Evolutionary conservation across 2,113 vertebrate genomes (phyloP).

Genomic region (Lucifuga dentata): DNA sequence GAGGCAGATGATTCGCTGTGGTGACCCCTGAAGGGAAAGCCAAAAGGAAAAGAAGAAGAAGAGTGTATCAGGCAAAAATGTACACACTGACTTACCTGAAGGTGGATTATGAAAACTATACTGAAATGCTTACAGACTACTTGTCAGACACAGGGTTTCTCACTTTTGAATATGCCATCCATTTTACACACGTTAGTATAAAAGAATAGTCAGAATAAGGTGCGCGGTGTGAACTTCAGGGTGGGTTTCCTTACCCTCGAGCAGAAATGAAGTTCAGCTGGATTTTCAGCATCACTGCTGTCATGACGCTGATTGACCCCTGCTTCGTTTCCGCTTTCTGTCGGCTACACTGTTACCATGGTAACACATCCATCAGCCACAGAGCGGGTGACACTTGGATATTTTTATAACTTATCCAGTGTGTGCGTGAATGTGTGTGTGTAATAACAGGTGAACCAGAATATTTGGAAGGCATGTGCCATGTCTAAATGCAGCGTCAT

Average conservation of each 20-base stretch:
- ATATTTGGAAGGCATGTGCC: conserved; percentile 14
- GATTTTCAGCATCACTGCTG: conserved; percentile 18
- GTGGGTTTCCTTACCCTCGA: neutral
- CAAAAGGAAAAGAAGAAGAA: too few relatives aligned
- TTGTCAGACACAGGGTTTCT: neutral
- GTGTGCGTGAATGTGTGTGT: conserved; percentile 34
- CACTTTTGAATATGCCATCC: neutral
- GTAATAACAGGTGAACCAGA: neutral
- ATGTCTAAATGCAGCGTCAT: neutral
- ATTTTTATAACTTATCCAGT: conserved; percentile 71
- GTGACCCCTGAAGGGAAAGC: too few relatives aligned
- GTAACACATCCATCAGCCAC: conserved; percentile 65
- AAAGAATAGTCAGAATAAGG: neutral
- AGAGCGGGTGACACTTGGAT: conserved; percentile 67
- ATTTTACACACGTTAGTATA: neutral
- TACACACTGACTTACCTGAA: too few relatives aligned
- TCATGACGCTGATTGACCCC: conserved; percentile 64
- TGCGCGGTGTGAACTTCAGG: too few relatives aligned
- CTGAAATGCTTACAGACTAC: too few relatives aligned
- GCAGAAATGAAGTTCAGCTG: conserved; percentile 8
- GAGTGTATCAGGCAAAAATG: too few relatives aligned
- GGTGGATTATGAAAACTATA: too few relatives aligned
- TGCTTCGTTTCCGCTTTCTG: conserved; percentile 45
- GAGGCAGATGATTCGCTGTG: too few relatives aligned
- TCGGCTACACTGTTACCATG: conserved; percentile 72